Conservation (phyloP, 2,797 vertebrate species). For the Etheostoma perlongum region DNA sequence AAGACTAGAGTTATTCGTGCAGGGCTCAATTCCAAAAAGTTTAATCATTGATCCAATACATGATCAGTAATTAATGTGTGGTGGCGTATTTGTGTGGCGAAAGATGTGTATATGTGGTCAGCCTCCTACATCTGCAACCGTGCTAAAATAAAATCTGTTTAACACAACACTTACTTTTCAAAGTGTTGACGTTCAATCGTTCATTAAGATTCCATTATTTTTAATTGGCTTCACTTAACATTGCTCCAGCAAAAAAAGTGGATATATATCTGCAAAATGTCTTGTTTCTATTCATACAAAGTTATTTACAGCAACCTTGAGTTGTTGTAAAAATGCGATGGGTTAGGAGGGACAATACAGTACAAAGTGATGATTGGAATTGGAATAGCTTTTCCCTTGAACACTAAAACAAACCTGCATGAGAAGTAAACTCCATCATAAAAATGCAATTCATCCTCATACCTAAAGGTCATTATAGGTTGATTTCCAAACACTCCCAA, state of each 20-base stretch:
- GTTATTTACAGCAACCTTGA: conserved; percentile 27
- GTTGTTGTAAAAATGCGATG: conserved; percentile 12
- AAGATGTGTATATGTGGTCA: background rate
- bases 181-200: background rate
- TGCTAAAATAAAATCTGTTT: background rate
- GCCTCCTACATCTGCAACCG: background rate
- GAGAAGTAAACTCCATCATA: background rate
- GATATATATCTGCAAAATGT: conserved; percentile 14
- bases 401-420: background rate
- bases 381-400: conserved; percentile 16
- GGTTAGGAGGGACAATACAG: background rate
- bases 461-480: too few species aligned
- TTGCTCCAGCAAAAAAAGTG: background rate
- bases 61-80: background rate
- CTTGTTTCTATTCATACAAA: conserved; percentile 23
- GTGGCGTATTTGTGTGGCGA: background rate
- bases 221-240: background rate
- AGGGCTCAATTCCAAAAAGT: background rate
- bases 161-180: background rate
- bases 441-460: background rate
- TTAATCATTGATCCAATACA: background rate
- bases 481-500: too few species aligned
- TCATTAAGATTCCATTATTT: conserved; percentile 1
- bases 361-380: conserved; percentile 19
- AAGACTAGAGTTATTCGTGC: background rate